These are phyloP conservation scores for Ellobius talpinus DNA, from an alignment of 2,113 vertebrate genomes.

Conservation along the genomic window DNA sequence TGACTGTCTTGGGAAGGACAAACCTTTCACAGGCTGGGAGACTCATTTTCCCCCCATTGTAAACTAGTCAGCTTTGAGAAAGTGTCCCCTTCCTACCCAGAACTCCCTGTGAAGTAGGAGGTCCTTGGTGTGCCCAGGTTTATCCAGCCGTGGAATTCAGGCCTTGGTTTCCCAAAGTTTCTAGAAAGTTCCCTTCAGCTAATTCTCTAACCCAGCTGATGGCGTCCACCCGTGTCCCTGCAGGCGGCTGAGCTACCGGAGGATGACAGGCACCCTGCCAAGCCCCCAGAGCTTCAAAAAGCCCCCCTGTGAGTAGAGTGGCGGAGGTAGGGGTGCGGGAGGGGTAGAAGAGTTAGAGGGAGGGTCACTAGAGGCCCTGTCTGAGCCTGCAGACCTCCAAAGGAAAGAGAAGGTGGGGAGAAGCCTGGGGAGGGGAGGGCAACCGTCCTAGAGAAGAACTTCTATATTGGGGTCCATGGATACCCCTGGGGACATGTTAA, in stretches of 20 bases:
- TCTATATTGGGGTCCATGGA: background rate
- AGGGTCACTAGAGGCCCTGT: background rate
- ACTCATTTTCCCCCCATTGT: background rate
- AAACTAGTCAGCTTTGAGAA: background rate
- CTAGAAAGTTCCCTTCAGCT: background rate
- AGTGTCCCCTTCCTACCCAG: background rate
- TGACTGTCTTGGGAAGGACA: background rate
- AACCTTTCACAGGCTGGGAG: background rate
- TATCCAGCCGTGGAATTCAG: background rate
- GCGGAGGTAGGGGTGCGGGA: background rate
- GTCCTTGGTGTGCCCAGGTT: background rate
- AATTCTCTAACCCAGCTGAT: background rate
- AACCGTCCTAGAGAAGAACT: background rate
- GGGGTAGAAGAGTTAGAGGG: background rate
- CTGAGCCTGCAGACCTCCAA: background rate
- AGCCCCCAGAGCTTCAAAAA: slow-evolving; percentile 87
- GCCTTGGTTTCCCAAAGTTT: background rate
- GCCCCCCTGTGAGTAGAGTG: slow-evolving; percentile 89
- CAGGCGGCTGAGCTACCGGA: slow-evolving; percentile 93
- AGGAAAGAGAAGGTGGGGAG: background rate
- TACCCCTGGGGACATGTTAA: background rate
- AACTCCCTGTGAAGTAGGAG: background rate
- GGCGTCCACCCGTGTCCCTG: background rate
- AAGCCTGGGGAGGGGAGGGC: too few relatives aligned
- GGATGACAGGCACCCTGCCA: slow-evolving; percentile 89